Percentiles rank a stretch among this genome's conserved stretches.
Evolutionary conservation across 2,113 vertebrate species (phyloP).

Genomic region (Triplophysa dalaica): DNA sequence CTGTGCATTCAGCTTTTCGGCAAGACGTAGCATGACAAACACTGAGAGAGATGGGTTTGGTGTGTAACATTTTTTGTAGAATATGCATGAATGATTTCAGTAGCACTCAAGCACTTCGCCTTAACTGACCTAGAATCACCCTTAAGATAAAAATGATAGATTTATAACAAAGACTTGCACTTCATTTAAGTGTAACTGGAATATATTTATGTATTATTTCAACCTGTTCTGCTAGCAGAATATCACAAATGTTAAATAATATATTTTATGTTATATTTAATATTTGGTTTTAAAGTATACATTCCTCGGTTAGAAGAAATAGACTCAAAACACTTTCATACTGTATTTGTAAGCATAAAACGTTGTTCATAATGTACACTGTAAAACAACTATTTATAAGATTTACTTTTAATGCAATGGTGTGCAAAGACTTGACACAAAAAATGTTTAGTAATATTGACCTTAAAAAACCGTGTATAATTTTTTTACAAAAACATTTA

Average conservation of each 20-base stretch:
- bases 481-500: no score
- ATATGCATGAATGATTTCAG: slow-evolving; percentile 20
- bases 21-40: slow-evolving; percentile 18
- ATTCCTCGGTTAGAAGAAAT: not conserved
- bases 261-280: not conserved
- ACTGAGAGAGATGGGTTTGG: not conserved
- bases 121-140: slow-evolving; percentile 1
- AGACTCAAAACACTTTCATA: not conserved
- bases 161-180: not conserved
- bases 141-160: slow-evolving; percentile 5
- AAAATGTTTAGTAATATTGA: no score
- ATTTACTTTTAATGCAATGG: no score
- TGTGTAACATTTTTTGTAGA: not conserved
- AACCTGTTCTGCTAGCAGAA: not conserved
- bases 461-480: no score
- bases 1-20: slow-evolving; percentile 13
- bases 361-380: no score
- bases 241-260: not conserved
- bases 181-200: not conserved
- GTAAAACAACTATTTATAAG: no score
- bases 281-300: not conserved
- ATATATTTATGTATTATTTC: not conserved
- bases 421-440: no score
- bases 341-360: no score
- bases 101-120: slow-evolving; percentile 4